Conservation (phyloP, 2,888 invertebrate species). For the Tipula unca region DNA sequence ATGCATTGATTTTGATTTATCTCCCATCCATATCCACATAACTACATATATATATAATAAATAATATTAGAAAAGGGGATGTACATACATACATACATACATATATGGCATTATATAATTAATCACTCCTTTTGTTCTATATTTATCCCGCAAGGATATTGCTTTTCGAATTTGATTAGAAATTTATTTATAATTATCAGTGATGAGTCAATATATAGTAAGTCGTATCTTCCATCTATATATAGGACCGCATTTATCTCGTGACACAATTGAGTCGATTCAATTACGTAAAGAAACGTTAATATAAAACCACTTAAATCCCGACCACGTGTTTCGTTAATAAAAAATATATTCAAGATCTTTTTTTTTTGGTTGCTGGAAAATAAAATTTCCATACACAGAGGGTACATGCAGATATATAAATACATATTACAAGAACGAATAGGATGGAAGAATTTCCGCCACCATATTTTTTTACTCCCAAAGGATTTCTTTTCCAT, state of each 20-base stretch:
- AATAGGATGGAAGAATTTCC: not conserved
- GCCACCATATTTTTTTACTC: not conserved
- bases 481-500: not conserved
- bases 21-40: not conserved
- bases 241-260: not conserved
- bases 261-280: not conserved
- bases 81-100: not conserved
- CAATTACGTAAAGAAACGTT: not conserved
- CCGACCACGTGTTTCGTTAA: conserved; percentile 2
- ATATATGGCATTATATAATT: not conserved
- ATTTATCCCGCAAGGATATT: not conserved
- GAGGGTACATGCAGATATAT: not conserved
- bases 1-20: not conserved
- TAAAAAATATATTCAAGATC: not conserved
- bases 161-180: not conserved
- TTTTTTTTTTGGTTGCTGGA: not conserved
- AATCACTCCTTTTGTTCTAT: not conserved
- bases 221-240: not conserved
- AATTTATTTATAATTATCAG: not conserved
- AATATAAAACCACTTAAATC: not conserved
- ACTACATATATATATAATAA: too few species aligned
- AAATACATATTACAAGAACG: not conserved
- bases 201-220: not conserved
- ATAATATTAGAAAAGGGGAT: not conserved
- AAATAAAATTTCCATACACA: not conserved